These are phyloP conservation scores for Epicampocera succincta DNA, from an alignment of 2,888 invertebrate species.

Conservation along the genomic window DNA sequence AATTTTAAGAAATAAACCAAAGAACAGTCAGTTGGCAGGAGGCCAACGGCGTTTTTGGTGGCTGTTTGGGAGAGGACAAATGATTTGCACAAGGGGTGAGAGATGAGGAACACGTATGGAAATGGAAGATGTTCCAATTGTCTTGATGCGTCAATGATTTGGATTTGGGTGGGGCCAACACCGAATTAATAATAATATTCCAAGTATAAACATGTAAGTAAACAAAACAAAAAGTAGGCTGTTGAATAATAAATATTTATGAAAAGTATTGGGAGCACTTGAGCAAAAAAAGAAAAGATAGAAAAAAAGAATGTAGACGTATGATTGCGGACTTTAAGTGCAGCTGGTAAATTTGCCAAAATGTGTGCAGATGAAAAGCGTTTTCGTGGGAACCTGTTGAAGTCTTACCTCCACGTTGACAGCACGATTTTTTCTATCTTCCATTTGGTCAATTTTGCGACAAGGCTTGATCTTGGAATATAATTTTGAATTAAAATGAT, in stretches of 20 bases:
- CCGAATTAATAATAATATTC: constrained; percentile 43
- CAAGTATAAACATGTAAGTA: constrained; percentile 33
- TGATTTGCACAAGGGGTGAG: constrained; percentile 12
- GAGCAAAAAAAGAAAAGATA: neutral
- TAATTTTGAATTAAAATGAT: constrained; percentile 16
- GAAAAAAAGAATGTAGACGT: no score
- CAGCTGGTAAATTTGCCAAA: constrained; percentile 14
- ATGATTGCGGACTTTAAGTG: constrained; percentile 5
- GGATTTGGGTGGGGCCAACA: constrained; percentile 67
- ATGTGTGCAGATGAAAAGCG: constrained; percentile 3
- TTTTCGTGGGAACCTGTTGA: neutral
- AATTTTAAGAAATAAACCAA: constrained; percentile 38
- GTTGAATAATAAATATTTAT: constrained; percentile 15
- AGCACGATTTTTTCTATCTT: constrained; percentile 29
- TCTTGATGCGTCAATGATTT: constrained; percentile 63
- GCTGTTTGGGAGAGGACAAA: constrained; percentile 16
- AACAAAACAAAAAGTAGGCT: constrained; percentile 30
- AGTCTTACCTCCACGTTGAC: constrained; percentile 38
- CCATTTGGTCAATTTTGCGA: constrained; percentile 28
- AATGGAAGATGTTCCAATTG: constrained; percentile 54
- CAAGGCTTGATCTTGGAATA: constrained; percentile 45
- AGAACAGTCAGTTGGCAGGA: constrained; percentile 44
- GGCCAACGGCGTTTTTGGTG: constrained; percentile 35
- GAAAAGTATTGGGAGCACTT: constrained; percentile 56
- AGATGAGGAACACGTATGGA: constrained; percentile 18